A percentile compares a stretch with the other conserved stretches of the same genome.
phyloP scores from a whole-genome alignment of 2,888 invertebrate species.

The Leistus spinibarbis region DNA sequence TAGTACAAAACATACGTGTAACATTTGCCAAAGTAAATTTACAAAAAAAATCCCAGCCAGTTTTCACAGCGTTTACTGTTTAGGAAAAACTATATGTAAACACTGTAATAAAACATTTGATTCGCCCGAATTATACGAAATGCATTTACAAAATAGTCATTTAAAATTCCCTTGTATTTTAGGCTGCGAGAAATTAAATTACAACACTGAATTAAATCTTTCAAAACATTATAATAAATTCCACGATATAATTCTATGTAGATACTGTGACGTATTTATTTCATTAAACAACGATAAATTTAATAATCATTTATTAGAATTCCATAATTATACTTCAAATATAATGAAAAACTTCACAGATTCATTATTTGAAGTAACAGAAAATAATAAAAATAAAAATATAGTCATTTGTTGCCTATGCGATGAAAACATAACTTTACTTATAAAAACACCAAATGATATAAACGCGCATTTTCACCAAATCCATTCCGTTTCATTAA shows the following conservation, averaged over 20 bases:
- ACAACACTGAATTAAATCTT: constrained; percentile 15
- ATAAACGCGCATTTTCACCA: constrained; percentile 17
- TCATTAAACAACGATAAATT: not conserved
- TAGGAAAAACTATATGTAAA: constrained; percentile 11
- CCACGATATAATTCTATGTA: constrained; percentile 15
- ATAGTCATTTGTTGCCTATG: constrained; percentile 36
- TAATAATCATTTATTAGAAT: constrained; percentile 6
- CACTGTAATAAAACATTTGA: constrained; percentile 16
- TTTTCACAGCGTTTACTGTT: constrained; percentile 28
- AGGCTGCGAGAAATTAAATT: constrained; percentile 10
- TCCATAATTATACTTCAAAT: constrained; percentile 23
- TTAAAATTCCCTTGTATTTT: constrained; percentile 10
- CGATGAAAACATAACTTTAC: constrained; percentile 30
- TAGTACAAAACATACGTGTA: constrained; percentile 16
- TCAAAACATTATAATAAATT: constrained; percentile 21
- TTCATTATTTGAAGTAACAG: constrained; percentile 29
- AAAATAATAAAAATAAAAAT: constrained; percentile 21
- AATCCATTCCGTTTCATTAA: constrained; percentile 12
- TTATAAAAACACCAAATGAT: constrained; percentile 10
- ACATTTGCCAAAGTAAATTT: not conserved
- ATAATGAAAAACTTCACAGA: constrained; percentile 37
- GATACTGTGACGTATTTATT: constrained; percentile 17
- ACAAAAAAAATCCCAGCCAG: constrained; percentile 21
- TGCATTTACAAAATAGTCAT: constrained; percentile 8
- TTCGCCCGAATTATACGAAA: not conserved